Base-by-base conservation (phyloP, 2,888 invertebrate genomes). In the Meta bourneti region DNA sequence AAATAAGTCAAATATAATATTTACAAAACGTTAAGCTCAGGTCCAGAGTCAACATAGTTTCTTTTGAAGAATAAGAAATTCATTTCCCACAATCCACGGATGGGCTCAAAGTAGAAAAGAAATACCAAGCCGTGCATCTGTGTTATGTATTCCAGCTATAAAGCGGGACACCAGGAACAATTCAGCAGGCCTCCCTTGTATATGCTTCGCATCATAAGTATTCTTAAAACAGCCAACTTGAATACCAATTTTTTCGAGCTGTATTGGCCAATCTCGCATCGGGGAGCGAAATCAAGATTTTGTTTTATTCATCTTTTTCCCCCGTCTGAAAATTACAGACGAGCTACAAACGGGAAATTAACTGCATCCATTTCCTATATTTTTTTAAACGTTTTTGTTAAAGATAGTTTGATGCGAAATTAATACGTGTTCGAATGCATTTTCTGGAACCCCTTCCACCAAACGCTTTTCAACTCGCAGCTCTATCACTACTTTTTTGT, bases 301-400 rank as follows among this genome's bases (percentile, higher is more conserved):
- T 34, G 34, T 61, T 61, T 61, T 61, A 61, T 61, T 61, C 61
- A 61, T 61, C 16, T 61, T 61, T 16, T 61, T 34, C 72, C 16
- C 72, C 16, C 72, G n/a, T 61, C 16, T 70, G 20, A 49, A 48
- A 81, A 69, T 34, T 81, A 13, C 81, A 7, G n/a, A 70, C 11
- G 61, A 70, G 69, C 70, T n/a, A n/a, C 81, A 70, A 81, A 81
- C 16, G 61, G 19, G 81, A 81, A 81, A 81, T 70, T 81, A 81
- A 81, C 81, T 70, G 48, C 49, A 70, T 70, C 20, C 48, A n/a
- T 48, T 69, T 6, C n/a, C 49, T 13, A 16, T 70, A 69, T 81
- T 19, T 70, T 48, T 11, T 72, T n/a, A n/a, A 61, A 61, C 11
- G 16, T 79, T 79, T 79, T 79, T 79, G 79, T 61, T 79, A 52